Evolutionary conservation across 2,888 invertebrate genomes (phyloP).

Genomic region (Neoscelio sp.): DNA sequence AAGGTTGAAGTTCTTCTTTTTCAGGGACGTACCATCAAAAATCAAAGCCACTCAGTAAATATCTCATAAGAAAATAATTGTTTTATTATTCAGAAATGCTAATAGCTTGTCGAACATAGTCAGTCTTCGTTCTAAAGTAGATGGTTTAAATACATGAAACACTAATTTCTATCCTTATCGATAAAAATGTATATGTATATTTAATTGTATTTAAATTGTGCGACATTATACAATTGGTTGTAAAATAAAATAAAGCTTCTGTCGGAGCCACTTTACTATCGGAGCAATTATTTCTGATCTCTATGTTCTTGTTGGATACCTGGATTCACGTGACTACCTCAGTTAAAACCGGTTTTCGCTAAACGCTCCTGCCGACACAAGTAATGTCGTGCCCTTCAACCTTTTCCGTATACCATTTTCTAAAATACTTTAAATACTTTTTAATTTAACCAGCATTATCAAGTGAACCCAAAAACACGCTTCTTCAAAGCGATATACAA

Average conservation of each 20-base stretch:
- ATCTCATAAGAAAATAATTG: neutral
- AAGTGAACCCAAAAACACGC: too few relatives aligned
- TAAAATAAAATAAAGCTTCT: constrained; percentile 8
- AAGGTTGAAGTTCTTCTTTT: constrained; percentile 47
- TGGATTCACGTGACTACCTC: constrained; percentile 62
- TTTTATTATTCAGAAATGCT: neutral
- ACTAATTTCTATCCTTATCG: too few relatives aligned
- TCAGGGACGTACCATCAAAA: constrained; percentile 49
- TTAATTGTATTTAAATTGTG: too few relatives aligned
- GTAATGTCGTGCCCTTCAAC: constrained; percentile 63
- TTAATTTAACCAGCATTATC: neutral
- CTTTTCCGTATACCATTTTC: constrained; percentile 55
- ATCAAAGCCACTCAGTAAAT: constrained; percentile 1
- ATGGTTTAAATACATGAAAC: too few relatives aligned
- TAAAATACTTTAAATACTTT: constrained; percentile 37
- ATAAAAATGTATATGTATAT: too few relatives aligned
- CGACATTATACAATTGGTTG: too few relatives aligned
- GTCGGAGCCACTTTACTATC: constrained; percentile 7
- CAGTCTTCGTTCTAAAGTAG: neutral
- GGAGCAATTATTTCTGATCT: constrained; percentile 39
- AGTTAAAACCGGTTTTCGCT: constrained; percentile 70
- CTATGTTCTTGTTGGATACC: constrained; percentile 57
- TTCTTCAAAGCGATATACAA: neutral
- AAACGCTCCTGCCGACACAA: constrained; percentile 58
- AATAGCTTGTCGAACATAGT: neutral